Evolutionary conservation across 2,797 vertebrate genomes (phyloP), one percentile per base, ranked within the genome.

Genomic region (Lacerta bilineata): DNA sequence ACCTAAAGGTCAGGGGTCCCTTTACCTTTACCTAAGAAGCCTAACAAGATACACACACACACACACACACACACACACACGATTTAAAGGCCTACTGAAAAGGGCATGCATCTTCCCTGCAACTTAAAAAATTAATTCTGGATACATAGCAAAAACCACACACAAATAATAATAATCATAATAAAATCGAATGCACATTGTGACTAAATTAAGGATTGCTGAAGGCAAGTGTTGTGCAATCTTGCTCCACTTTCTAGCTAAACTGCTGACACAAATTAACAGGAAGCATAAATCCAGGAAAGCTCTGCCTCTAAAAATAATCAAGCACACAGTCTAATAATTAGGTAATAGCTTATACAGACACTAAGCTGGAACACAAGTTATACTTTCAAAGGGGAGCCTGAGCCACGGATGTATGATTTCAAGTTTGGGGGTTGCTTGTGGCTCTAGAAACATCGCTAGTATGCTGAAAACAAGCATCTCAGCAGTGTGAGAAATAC

Each of bases 321-420:
- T 80, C 7, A 17, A 68, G 17, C 79, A 25, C 1, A 13, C 1
- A 43, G 25, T 5, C 18, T 27, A 59, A 88, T 23, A 23, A 61
- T 15, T 59, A 33, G 66, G 23, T 68, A 84, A 84, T n/a, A 43
- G 46, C 50, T 55, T 55, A 72, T 68, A 43, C 17, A 2, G 10
- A 72, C 27, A 81, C 69, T 33, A 15, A 41, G 25, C 27, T 83
- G n/a, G 66, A 89, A 27, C 80, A 36, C 68, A 89, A 86, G 78
- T 71, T 36, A 29, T 68, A 68, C 3, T 9, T 80, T 33, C 36
- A 83, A 3, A 41, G 41, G 76, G 80, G 25, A n/a, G 27, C n/a
- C 4, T 33, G 41, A 39, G 2, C 55, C 41, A 23, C 43, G 81
- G 17, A 3, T 23, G 10, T 8, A 36, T 2, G 66, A 69, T 75